Percentiles rank a stretch among this genome's conserved stretches.
Conservation (phyloP, 2,113 vertebrate species). For the Dinomys branickii region DNA sequence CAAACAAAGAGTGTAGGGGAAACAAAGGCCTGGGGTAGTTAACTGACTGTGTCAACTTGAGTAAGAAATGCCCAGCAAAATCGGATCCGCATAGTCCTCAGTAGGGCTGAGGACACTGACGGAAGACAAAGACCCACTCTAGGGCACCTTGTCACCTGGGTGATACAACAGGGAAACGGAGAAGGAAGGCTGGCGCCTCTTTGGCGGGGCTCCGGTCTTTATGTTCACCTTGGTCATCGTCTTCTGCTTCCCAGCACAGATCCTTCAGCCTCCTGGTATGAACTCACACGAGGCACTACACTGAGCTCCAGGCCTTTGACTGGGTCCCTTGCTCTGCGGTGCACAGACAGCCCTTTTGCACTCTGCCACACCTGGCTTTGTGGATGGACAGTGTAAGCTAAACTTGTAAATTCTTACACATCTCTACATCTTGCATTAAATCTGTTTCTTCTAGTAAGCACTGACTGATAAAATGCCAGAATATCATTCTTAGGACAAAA, state of each 20-base stretch:
- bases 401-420: neutral
- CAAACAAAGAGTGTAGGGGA: conserved; percentile 22
- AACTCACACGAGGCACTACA: neutral
- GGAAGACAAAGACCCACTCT: neutral
- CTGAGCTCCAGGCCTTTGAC: neutral
- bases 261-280: neutral
- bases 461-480: neutral
- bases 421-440: neutral
- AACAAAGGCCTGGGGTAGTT: neutral
- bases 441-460: neutral
- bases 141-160: neutral
- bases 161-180: neutral
- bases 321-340: neutral
- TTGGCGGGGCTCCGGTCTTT: neutral
- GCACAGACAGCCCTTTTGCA: neutral
- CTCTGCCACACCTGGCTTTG: neutral
- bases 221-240: neutral
- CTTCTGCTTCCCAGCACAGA: neutral
- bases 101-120: neutral
- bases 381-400: neutral
- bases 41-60: neutral
- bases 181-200: neutral
- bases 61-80: neutral
- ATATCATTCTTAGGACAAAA: conserved; percentile 28
- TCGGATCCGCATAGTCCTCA: neutral